These are phyloP conservation scores for human (Homo sapiens) DNA, from an alignment of 2,113 vertebrate genomes.

Conservation along the genomic window DNA sequence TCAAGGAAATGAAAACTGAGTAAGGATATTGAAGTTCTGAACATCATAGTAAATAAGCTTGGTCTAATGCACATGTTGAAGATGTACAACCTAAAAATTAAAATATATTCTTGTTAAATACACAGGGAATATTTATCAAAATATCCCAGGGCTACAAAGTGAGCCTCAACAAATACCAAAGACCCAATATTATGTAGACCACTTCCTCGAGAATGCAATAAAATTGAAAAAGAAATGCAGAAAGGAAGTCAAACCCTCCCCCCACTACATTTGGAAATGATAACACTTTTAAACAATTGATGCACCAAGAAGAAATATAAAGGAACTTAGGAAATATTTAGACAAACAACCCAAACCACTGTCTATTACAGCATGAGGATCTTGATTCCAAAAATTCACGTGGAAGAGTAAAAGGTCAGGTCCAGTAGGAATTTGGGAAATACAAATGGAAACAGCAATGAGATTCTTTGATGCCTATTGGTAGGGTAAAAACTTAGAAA, in stretches of 20 bases:
- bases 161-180: neutral
- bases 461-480: neutral
- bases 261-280: neutral
- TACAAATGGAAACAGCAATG: neutral
- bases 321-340: slow-evolving; percentile 1
- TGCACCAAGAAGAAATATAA: neutral
- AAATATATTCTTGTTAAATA: neutral
- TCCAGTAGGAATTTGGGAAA: neutral
- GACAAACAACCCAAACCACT: neutral
- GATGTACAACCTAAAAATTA: neutral
- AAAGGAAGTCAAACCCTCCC: neutral
- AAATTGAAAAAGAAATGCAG: neutral
- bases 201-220: neutral
- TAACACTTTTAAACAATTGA: neutral
- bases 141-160: slow-evolving; percentile 1
- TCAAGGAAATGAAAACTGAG: slow-evolving; percentile 1
- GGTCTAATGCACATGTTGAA: neutral
- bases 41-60: slow-evolving; percentile 4
- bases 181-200: neutral
- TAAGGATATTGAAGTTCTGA: neutral
- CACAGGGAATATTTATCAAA: neutral
- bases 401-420: neutral
- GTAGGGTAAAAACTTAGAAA: neutral
- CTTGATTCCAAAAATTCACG: neutral
- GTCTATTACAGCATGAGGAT: neutral